phyloP scores from a whole-genome alignment of 2,797 vertebrate species.

The Martes flavigula region DNA sequence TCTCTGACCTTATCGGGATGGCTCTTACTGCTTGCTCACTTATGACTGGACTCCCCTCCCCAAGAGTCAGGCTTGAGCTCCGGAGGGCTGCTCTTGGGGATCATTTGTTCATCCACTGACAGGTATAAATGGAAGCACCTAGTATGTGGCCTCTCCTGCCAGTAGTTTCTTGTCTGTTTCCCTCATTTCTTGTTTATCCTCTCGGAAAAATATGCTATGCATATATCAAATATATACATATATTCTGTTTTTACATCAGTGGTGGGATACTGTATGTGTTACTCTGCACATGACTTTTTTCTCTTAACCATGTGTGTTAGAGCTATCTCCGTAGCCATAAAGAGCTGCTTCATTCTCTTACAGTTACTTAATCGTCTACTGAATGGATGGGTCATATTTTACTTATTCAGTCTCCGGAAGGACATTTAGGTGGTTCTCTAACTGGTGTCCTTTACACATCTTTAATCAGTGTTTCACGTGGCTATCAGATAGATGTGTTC shows the following conservation, averaged over 20 bases:
- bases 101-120: too few relatives aligned
- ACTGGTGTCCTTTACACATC: neutral
- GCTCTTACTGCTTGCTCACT: neutral
- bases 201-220: neutral
- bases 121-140: neutral
- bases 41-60: neutral
- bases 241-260: constrained; percentile 17
- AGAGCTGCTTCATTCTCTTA: neutral
- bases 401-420: neutral
- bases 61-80: neutral
- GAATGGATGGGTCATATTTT: neutral
- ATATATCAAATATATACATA: neutral
- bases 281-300: constrained; percentile 17
- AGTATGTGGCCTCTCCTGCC: neutral
- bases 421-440: neutral
- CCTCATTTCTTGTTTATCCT: constrained; percentile 3
- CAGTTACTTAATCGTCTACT: neutral
- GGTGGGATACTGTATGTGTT: neutral
- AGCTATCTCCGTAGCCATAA: neutral
- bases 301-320: neutral
- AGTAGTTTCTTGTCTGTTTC: neutral
- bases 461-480: neutral
- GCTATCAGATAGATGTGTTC: neutral
- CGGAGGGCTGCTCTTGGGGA: neutral
- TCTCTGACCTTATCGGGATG: neutral